Evolutionary conservation across 2,797 vertebrate genomes (phyloP), one percentile per base, ranked within the genome.

Genomic region (Melanitta fusca): DNA sequence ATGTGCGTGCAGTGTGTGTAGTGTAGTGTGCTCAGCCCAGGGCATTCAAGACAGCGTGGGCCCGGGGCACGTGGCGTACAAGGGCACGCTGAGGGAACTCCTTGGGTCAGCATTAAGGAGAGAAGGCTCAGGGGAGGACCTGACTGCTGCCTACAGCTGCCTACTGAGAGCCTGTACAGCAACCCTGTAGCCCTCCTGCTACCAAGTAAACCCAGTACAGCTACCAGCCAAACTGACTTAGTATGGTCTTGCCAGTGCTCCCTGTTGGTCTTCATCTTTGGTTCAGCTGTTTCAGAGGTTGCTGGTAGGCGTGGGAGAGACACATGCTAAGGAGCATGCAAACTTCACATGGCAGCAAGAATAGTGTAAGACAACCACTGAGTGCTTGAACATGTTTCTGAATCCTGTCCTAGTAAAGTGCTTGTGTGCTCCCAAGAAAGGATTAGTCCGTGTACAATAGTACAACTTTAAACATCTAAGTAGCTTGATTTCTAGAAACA

Each of bases 311-410:
- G 1, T 38, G 43, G 60, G 53, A 19, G 41, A 88, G 45, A 36
- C 25, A 25, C 20, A 1, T 34, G 10, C 53, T 71, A 18, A 20
- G 13, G 8, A 38, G 8, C 0, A 0, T 49, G 19, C 20, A 73
- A 18, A 10, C n/a, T 30, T 3, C 3, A 17, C 3, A 17, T 27
- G 45, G 20, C 47, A 58, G 51, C 36, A 41, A 54, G 38, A 47
- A 38, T 19, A 61, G 58, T 68, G 21, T 32, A 45, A 22, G 17
- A 51, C 1, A 4, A 11, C 11, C 64, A 45, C 4, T 8, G 51
- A 28, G 15, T 16, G 34, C 54, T 79, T 85, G 66, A 69, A 38
- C 0, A 0, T 12, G 6, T 21, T 16, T 69, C 30, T 56, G 61
- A 79, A 58, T 27, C 41, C 68, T 82, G 8, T 56, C 62, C 39